Evolutionary conservation across 2,888 invertebrate genomes (phyloP).

Genomic region (Ligdia adustata): DNA sequence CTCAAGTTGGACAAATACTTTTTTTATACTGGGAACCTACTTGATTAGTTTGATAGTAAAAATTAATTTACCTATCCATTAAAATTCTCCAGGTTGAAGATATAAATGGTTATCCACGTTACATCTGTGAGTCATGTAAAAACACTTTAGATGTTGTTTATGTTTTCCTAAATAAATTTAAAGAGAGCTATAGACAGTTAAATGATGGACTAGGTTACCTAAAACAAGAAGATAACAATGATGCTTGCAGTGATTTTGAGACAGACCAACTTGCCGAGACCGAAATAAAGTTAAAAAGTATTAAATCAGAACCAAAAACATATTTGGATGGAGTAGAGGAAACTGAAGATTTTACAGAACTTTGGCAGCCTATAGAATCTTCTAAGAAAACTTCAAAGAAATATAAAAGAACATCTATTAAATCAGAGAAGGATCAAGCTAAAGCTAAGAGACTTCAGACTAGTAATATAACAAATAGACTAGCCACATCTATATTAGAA

Average conservation of each 20-base stretch:
- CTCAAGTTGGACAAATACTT: no score
- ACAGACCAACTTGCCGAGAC: constrained; percentile 35
- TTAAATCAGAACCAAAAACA: constrained; percentile 46
- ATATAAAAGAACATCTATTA: constrained; percentile 19
- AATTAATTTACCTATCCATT: no score
- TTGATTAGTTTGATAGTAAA: no score
- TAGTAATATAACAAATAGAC: constrained; percentile 50
- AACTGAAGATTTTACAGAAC: constrained; percentile 37
- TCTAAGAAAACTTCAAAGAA: constrained; percentile 29
- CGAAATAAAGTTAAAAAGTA: constrained; percentile 42
- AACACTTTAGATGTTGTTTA: constrained; percentile 52
- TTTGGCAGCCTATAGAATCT: constrained; percentile 38
- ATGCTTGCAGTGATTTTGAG: constrained; percentile 40
- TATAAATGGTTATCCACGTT: constrained; percentile 63
- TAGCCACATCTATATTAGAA: constrained; percentile 71
- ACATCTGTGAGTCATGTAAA: constrained; percentile 63
- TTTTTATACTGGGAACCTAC: no score
- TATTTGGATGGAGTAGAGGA: constrained; percentile 27
- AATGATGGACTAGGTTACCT: constrained; percentile 43
- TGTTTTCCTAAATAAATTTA: constrained; percentile 64
- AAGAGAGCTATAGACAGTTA: constrained; percentile 55
- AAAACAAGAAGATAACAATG: constrained; percentile 50
- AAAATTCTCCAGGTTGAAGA: constrained; percentile 66
- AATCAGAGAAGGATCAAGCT: constrained; percentile 31
- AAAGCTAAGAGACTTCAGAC: constrained; percentile 34